Conservation (phyloP, 2,113 vertebrate genomes). For the Oryzias melastigma region DNA sequence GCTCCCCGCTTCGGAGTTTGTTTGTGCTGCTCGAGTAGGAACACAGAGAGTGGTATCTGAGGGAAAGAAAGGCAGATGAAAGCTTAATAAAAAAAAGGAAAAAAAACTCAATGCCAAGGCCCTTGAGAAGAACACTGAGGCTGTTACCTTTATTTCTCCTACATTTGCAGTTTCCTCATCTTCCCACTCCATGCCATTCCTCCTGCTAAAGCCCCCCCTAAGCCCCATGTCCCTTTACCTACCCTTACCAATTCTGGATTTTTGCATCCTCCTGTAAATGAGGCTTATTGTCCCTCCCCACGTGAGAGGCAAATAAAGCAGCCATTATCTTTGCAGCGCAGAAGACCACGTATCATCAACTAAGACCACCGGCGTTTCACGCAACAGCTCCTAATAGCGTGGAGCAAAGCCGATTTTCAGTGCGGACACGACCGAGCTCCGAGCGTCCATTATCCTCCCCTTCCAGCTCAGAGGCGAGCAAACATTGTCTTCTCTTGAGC, state of each 20-base stretch:
- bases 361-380: slow-evolving; percentile 17
- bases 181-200: slow-evolving; percentile 37
- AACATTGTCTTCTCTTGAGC: slow-evolving; percentile 44
- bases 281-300: slow-evolving; percentile 13
- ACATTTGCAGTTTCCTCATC: slow-evolving; percentile 34
- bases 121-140: slow-evolving; percentile 35
- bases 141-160: slow-evolving; percentile 25
- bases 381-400: not conserved
- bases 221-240: slow-evolving; percentile 13
- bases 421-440: slow-evolving; percentile 7
- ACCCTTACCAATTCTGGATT: slow-evolving; percentile 11
- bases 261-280: not conserved
- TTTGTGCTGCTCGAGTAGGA: slow-evolving; percentile 32
- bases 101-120: slow-evolving; percentile 37
- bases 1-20: slow-evolving; percentile 42
- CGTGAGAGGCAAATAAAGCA: slow-evolving; percentile 25
- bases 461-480: slow-evolving; percentile 35
- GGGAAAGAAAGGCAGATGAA: slow-evolving; percentile 58
- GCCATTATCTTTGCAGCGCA: slow-evolving; percentile 38
- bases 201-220: slow-evolving; percentile 11
- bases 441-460: slow-evolving; percentile 14
- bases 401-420: slow-evolving; percentile 9
- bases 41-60: slow-evolving; percentile 25
- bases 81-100: slow-evolving; percentile 30
- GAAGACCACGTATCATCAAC: slow-evolving; percentile 32